Conservation (phyloP, 2,797 vertebrate species). For the Glyptemys insculpta region DNA sequence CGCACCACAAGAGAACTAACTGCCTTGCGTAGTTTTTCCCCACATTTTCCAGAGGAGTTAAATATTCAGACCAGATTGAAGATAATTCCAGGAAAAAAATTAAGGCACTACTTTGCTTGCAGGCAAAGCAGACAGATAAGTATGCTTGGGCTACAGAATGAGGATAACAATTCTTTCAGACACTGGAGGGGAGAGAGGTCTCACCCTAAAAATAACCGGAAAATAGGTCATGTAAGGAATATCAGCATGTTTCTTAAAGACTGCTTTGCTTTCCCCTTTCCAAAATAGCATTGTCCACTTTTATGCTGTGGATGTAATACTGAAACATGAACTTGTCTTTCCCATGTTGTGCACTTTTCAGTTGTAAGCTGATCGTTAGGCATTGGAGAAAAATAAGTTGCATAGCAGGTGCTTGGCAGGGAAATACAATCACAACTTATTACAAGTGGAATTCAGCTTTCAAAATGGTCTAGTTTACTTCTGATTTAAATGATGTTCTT, state of each 20-base stretch:
- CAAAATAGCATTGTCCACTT: neutral
- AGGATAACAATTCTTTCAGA: neutral
- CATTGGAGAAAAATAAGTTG: neutral
- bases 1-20: neutral
- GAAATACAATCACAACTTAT: neutral
- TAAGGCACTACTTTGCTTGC: neutral
- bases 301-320: neutral
- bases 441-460: neutral
- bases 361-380: neutral
- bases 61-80: neutral
- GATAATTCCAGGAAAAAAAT: neutral
- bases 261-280: neutral
- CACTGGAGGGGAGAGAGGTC: neutral
- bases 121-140: neutral
- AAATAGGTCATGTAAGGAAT: neutral
- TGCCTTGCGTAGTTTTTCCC: neutral
- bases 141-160: neutral
- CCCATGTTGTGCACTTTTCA: neutral
- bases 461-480: neutral
- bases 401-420: neutral
- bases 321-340: neutral
- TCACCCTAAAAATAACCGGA: neutral
- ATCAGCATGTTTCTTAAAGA: neutral
- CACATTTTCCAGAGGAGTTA: neutral
- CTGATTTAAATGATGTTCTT: neutral